Evolutionary conservation across 2,797 vertebrate species (phyloP).

Genomic region (Emydoidea blandingii): DNA sequence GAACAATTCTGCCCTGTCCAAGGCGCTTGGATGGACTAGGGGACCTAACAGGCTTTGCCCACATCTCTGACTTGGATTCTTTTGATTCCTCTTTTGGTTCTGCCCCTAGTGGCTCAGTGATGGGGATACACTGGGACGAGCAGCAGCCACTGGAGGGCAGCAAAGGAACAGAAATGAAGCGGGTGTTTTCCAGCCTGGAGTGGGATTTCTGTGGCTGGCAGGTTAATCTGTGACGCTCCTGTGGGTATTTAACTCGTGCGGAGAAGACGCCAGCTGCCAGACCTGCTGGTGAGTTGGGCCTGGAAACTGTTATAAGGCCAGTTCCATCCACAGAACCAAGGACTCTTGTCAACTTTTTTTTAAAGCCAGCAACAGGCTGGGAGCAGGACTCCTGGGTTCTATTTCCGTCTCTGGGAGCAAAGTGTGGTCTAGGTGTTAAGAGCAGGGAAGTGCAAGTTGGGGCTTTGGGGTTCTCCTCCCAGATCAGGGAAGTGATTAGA

Average conservation of each 20-base stretch:
- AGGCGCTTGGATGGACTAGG: not conserved
- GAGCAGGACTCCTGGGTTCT: not conserved
- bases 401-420: not conserved
- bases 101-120: not conserved
- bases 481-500: not conserved
- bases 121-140: not conserved
- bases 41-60: not conserved
- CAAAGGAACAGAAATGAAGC: slow-evolving; percentile 36
- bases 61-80: not conserved
- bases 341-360: not conserved
- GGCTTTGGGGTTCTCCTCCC: not conserved
- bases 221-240: not conserved
- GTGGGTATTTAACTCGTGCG: no score
- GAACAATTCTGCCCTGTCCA: not conserved
- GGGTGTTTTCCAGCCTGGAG: no score
- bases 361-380: not conserved
- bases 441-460: not conserved
- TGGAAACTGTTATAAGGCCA: not conserved
- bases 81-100: not conserved
- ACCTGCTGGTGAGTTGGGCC: not conserved
- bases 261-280: not conserved
- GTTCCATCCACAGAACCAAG: no score
- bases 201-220: not conserved
- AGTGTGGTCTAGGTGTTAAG: not conserved
- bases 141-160: slow-evolving; percentile 13